Evolutionary conservation across 2,888 invertebrate genomes (phyloP), one percentile per base, ranked within the genome.

Genomic region (Heliconius ethilla): DNA sequence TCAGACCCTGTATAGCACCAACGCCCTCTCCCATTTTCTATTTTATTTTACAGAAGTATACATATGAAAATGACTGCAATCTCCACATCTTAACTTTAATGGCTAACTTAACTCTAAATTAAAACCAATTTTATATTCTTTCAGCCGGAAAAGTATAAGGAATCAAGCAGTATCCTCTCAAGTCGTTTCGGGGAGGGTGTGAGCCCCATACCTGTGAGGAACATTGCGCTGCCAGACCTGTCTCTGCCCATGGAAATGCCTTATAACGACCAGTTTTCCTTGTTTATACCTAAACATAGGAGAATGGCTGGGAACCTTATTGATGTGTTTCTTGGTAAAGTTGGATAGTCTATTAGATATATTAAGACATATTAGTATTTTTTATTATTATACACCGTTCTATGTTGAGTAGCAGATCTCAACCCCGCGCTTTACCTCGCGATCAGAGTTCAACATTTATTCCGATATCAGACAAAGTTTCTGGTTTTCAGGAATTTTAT

Each of bases 281-380:
- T 97, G 33, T 97, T 97, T 87, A 95, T 97, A 81, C 96, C 96
- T 1, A 92, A 92, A 75, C 97, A 97, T 89, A 94, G 96, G 3
- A 88, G 89, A 82, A 95, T 96, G 89, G 97, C 97, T 0, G 95
- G 92, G 0, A 95, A 95, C 9, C 95, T 97, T 10, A 96, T 97
- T 79, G 96, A 96, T 80, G 95, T 97, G 70, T 96, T 97, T 79
- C 92, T 97, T 95, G 94, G 96, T 95, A 85, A 88, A n/a, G 2
- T 40, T 62, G 62, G 25, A 55, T 55, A 55, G 18, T 6, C 45
- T 18, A 18, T 51, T 51, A 51, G 0, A 51, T 45, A 45, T 45
- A 45, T 45, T 45, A 45, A 45, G 5, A 45, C 40, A 45, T 45
- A 45, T 45, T 45, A 45, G 13, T 13, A 45, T 45, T 45, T 45